Conservation (phyloP, 35 echinoderm and acorn worm species). For the Diadema setosum region DNA sequence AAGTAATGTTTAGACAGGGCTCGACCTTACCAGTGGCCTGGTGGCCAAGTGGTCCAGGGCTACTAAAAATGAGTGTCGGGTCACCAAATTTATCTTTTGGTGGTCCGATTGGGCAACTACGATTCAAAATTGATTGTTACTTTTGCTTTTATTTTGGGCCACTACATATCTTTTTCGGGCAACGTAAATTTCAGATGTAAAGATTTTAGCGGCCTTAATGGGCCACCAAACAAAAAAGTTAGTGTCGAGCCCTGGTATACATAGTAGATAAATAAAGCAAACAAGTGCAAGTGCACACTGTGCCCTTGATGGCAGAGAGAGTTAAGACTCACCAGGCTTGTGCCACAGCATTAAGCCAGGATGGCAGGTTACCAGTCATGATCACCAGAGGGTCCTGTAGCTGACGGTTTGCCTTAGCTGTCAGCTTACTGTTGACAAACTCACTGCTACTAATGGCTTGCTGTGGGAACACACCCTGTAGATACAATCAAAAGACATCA, state of each 20-base stretch:
- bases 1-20: too few species aligned
- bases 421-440: slow-evolving; percentile 94
- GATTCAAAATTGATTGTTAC: too few species aligned
- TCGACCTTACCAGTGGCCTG: too few species aligned
- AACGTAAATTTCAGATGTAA: too few species aligned
- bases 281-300: neutral
- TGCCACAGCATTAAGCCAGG: slow-evolving; percentile 91
- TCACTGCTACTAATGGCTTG: slow-evolving; percentile 60
- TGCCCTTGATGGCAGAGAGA: neutral
- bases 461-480: slow-evolving; percentile 76
- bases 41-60: too few species aligned
- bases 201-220: too few species aligned
- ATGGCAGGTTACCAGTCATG: slow-evolving; percentile 97
- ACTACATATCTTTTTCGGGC: too few species aligned
- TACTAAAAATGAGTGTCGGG: too few species aligned
- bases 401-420: slow-evolving; percentile 90
- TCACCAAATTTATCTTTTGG: too few species aligned
- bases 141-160: too few species aligned
- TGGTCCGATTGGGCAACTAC: too few species aligned
- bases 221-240: too few species aligned
- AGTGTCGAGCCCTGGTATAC: neutral
- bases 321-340: slow-evolving; percentile 72
- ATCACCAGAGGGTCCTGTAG: slow-evolving; percentile 96
- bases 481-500: neutral
- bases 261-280: neutral